Evolutionary conservation across 2,113 vertebrate species (phyloP).

Genomic region (Himantopus leucocephalus): DNA sequence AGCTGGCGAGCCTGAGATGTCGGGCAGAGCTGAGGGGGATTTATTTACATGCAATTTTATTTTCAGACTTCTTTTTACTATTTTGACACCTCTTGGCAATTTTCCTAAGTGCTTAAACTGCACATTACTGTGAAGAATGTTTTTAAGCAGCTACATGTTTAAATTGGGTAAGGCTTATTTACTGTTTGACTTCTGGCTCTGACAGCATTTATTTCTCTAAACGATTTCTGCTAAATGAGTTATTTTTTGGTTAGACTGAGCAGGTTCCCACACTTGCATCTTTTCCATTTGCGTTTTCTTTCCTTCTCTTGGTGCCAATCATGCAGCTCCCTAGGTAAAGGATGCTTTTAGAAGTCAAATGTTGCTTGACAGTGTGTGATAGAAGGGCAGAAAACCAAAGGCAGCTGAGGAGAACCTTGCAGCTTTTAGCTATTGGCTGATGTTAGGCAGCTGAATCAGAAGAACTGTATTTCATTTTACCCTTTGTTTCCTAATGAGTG

Average conservation of each 20-base stretch:
- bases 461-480: background rate
- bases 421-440: background rate
- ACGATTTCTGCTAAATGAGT: conserved; percentile 43
- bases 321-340: background rate
- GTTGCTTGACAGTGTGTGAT: background rate
- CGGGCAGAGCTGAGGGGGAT: background rate
- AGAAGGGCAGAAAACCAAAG: background rate
- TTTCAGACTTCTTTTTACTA: conserved; percentile 14
- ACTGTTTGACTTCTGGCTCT: conserved; percentile 55
- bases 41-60: conserved; percentile 35
- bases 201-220: conserved; percentile 40
- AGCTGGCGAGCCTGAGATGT: background rate
- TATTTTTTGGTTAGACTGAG: conserved; percentile 7
- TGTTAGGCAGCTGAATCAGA: background rate
- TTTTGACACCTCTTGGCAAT: conserved; percentile 68
- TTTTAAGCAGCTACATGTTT: conserved; percentile 35
- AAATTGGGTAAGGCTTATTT: conserved; percentile 58
- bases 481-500: background rate
- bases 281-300: background rate
- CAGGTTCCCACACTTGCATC: background rate
- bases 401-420: background rate
- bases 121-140: conserved; percentile 28
- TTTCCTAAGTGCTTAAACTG: conserved; percentile 44
- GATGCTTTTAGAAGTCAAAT: background rate
- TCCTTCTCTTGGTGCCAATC: background rate